Conservation (phyloP, 2,888 invertebrate genomes). For the Idaea straminata region DNA sequence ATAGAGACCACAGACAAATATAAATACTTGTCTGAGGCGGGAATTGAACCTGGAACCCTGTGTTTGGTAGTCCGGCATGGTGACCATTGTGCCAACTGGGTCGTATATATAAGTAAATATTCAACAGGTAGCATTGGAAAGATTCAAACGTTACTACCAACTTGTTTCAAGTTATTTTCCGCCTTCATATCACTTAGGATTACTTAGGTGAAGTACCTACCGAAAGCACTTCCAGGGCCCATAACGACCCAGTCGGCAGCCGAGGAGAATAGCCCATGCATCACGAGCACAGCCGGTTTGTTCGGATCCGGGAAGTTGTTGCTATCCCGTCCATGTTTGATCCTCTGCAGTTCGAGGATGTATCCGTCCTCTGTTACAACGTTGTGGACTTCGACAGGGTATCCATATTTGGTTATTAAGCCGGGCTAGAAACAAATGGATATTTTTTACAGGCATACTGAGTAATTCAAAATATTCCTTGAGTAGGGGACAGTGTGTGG, state of each 20-base stretch:
- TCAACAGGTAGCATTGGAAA: too few species aligned
- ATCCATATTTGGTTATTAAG: constrained; percentile 38
- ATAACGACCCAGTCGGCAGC: constrained; percentile 86
- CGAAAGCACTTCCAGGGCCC: constrained; percentile 82
- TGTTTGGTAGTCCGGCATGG: too few species aligned
- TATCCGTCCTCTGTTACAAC: constrained; percentile 45
- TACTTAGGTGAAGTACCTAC: constrained; percentile 32
- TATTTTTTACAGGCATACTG: not conserved
- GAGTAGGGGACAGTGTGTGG: not conserved
- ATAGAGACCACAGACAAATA: too few species aligned
- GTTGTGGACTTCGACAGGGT: constrained; percentile 39
- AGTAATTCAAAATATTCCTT: not conserved
- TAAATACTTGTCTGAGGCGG: too few species aligned
- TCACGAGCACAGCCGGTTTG: constrained; percentile 76
- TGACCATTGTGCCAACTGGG: too few species aligned
- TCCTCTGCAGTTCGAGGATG: constrained; percentile 41
- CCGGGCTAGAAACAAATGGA: constrained; percentile 31
- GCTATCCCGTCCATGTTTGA: constrained; percentile 37
- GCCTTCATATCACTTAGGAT: too few species aligned
- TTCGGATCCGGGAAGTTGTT: constrained; percentile 44
- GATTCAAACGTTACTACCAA: too few species aligned
- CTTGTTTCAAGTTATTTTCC: too few species aligned
- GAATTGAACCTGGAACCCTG: too few species aligned
- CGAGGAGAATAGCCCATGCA: constrained; percentile 84
- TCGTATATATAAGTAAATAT: too few species aligned